Base-by-base conservation (phyloP, 2,797 vertebrate species). In the Gallinago nigripennis region DNA sequence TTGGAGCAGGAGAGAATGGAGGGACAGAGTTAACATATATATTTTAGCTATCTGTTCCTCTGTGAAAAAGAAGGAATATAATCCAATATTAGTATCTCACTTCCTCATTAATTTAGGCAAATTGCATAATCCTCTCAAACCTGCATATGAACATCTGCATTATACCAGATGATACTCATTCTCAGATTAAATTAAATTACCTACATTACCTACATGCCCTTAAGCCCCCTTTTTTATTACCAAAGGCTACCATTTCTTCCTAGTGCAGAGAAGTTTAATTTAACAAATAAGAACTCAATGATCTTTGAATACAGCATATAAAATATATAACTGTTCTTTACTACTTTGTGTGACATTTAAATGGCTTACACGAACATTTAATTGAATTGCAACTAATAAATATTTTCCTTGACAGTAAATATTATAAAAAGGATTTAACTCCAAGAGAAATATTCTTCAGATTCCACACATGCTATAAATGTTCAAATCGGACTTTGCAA, bases 141-240 rank as follows among this genome's bases (percentile, higher is more conserved):
- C 58, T 88, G 54, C 58, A 31, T 31, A 58, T 39, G 53, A 76
- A 37, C 31, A 39, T 84, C 73, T 73, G 92, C 89, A 86, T 92
- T 91, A 85, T 54, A 91, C 78, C 54, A 86, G 50, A 54, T 66
- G 43, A 70, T 72, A 73, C 20, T 82, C 70, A 39, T 86, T 16
- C 60, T 91, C 45, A 94, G 75, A 87, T 86, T 91, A 93, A 91
- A 95, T 73, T 45, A 77, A 94, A 96, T 95, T 82, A 88, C 54
- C 31, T 53, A 88, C 88, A 96, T 95, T 82, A 88, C 54, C 31
- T 53, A 88, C 88, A 91, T 82, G 58, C 54, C 70, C 80, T 78
- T 89, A 94, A 89, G 9, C 3, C n/a, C 41, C 24, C 8, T 53
- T 61, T 35, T 71, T 92, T 72, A 91, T 39, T 91, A 30, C 41